Conservation (phyloP, 2,113 vertebrate genomes). For the Eulemur macaco region DNA sequence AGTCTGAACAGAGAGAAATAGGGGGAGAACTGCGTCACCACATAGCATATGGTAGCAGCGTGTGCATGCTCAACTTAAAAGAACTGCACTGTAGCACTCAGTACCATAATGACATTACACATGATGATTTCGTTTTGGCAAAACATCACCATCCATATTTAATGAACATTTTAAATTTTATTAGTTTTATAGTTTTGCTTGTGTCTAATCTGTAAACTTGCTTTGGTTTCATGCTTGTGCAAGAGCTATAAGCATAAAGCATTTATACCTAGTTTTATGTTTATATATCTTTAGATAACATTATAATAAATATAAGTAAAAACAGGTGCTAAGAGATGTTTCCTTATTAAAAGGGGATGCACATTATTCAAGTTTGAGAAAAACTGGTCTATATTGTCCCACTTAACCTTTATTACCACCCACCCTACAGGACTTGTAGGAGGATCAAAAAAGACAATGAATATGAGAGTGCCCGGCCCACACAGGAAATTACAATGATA, state of each 20-base stretch:
- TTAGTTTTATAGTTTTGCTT: not conserved
- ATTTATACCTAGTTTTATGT: not conserved
- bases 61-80: accelerated
- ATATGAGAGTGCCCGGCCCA: not conserved
- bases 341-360: not conserved
- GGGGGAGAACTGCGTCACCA: not conserved
- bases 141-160: not conserved
- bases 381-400: not conserved
- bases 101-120: too few species aligned
- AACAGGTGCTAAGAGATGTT: not conserved
- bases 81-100: not conserved
- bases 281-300: not conserved
- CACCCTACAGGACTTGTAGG: too few species aligned
- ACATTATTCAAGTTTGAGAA: not conserved
- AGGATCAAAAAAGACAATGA: not conserved
- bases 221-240: not conserved
- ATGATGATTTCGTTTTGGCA: not conserved
- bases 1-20: not conserved
- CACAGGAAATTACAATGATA: not conserved
- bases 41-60: accelerated
- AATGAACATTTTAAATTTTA: not conserved
- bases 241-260: not conserved
- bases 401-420: not conserved
- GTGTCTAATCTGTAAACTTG: not conserved
- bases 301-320: not conserved